Percentiles rank a stretch among this genome's conserved stretches.
phyloP scores from a whole-genome alignment of 2,797 vertebrate species.

The Xenops minutus region DNA sequence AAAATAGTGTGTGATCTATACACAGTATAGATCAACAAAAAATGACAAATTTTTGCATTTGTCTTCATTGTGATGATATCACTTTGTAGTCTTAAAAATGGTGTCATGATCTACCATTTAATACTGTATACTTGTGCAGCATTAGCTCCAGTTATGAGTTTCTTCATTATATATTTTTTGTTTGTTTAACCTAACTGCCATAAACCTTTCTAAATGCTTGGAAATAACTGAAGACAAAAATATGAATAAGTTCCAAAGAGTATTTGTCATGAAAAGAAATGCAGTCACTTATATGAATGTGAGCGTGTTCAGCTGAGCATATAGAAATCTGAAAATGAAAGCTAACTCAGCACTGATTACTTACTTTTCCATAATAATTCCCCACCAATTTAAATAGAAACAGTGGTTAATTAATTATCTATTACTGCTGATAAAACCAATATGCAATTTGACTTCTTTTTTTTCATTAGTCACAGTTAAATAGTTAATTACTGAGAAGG shows the following conservation, averaged over 20 bases:
- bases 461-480: constrained; percentile 28
- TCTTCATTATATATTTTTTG: background rate
- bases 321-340: background rate
- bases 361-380: background rate
- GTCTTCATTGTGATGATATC: background rate
- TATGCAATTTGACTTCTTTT: background rate
- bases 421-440: constrained; percentile 12
- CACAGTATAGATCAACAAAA: background rate
- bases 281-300: background rate
- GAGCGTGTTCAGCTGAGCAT: background rate
- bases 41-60: background rate
- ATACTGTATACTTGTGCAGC: background rate
- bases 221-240: background rate
- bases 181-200: background rate
- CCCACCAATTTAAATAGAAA: background rate
- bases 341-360: background rate
- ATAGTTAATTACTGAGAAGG: background rate
- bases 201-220: background rate
- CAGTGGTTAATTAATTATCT: constrained; percentile 1
- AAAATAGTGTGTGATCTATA: background rate
- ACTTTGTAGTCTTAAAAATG: background rate
- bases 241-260: background rate
- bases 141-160: background rate
- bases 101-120: background rate
- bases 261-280: background rate